A percentile compares a stretch with the other conserved stretches of the same genome.
phyloP scores from a whole-genome alignment of 2,888 invertebrate genomes.

The Thymelicus sylvestris region DNA sequence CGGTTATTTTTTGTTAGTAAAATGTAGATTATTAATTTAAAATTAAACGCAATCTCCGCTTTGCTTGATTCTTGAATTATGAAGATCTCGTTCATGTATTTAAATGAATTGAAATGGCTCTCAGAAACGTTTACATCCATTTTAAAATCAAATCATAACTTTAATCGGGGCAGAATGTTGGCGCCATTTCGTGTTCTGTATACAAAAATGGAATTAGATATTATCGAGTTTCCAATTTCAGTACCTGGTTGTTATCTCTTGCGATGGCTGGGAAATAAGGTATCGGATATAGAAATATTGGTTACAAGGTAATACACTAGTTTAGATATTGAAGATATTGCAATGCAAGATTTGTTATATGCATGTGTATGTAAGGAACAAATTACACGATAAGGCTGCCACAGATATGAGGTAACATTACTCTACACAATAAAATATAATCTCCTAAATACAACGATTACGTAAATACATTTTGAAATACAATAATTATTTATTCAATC shows the following conservation, averaged over 20 bases:
- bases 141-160: constrained; percentile 30
- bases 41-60: background rate
- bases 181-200: constrained; percentile 29
- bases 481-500: too few relatives aligned
- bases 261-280: constrained; percentile 87
- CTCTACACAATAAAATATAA: too few relatives aligned
- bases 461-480: too few relatives aligned
- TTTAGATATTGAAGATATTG: constrained; percentile 89
- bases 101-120: constrained; percentile 3
- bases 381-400: too few relatives aligned
- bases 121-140: constrained; percentile 17
- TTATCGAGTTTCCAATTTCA: constrained; percentile 43
- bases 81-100: constrained; percentile 1
- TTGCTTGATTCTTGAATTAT: background rate
- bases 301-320: constrained; percentile 87
- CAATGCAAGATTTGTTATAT: constrained; percentile 89
- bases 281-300: constrained; percentile 85
- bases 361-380: constrained; percentile 84
- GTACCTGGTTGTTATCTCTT: constrained; percentile 76
- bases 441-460: too few relatives aligned
- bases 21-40: background rate
- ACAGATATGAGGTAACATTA: too few relatives aligned
- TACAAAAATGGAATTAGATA: constrained; percentile 34
- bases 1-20: too few relatives aligned
- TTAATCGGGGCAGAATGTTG: constrained; percentile 25